Evolutionary conservation across 1,140 invertebrate species (phyloP).

Genomic region (Lucilia cuprina): DNA sequence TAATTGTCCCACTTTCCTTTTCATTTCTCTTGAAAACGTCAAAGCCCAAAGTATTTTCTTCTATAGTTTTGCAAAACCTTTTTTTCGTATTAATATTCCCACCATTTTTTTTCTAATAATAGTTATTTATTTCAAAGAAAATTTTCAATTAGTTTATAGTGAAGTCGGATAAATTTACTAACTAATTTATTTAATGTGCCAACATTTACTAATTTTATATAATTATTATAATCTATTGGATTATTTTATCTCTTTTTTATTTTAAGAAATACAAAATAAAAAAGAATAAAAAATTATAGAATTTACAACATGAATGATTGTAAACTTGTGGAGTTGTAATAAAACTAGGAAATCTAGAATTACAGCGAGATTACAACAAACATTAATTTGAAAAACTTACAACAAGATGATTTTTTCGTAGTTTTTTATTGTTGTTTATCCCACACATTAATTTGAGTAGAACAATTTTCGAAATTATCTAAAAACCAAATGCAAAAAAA

Average conservation of each 20-base stretch:
- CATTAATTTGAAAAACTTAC: neutral
- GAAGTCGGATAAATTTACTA: neutral
- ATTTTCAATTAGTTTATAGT: neutral
- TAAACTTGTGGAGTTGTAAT: neutral
- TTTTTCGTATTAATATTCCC: too few relatives aligned
- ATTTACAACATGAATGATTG: neutral
- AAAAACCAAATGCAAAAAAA: constrained; percentile 42
- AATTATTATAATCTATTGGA: neutral
- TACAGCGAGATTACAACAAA: neutral
- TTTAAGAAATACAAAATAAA: neutral
- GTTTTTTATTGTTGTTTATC: constrained; percentile 55
- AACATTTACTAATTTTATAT: constrained; percentile 6
- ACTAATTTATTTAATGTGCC: neutral
- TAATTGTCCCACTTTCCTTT: too few relatives aligned
- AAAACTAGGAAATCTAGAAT: neutral
- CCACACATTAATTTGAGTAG: constrained; percentile 59
- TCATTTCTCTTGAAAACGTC: too few relatives aligned
- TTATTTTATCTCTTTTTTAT: neutral
- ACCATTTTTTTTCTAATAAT: neutral
- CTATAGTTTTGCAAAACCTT: neutral
- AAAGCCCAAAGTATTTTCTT: too few relatives aligned
- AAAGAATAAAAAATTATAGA: neutral
- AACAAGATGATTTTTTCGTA: neutral
- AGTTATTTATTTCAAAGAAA: neutral
- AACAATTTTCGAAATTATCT: constrained; percentile 62